Conservation (phyloP, 2,797 vertebrate genomes). For the Mergus octosetaceus region DNA sequence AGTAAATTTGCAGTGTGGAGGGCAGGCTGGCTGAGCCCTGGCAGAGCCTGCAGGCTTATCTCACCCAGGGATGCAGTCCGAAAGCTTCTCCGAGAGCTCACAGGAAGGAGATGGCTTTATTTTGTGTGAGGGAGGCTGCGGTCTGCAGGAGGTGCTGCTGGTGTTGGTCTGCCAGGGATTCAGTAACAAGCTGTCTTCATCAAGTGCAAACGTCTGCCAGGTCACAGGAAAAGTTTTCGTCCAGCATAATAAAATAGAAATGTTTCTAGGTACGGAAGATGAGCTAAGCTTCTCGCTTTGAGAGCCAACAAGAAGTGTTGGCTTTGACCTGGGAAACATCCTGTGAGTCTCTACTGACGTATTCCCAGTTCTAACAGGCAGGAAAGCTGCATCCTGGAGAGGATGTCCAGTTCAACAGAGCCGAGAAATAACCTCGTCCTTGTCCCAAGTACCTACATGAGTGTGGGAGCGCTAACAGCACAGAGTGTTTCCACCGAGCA, state of each 20-base stretch:
- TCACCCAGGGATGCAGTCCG: rapidly evolving
- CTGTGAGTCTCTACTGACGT: not conserved
- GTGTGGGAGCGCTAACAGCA: not conserved
- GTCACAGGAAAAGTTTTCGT: not conserved
- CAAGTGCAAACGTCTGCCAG: not conserved
- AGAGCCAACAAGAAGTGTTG: not conserved
- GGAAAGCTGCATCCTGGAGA: not conserved
- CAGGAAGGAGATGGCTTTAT: not conserved
- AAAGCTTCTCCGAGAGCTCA: not conserved
- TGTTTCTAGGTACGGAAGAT: not conserved
- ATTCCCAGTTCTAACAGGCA: not conserved
- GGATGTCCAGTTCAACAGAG: not conserved
- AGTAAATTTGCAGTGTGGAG: not conserved
- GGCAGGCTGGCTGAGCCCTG: not conserved
- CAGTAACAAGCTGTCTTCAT: not conserved
- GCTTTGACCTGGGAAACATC: not conserved
- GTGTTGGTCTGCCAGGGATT: not conserved
- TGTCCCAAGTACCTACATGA: not conserved
- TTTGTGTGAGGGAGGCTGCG: not conserved
- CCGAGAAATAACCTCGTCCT: not conserved
- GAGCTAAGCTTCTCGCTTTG: not conserved
- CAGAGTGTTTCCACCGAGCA: not conserved
- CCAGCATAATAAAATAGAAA: too few species aligned
- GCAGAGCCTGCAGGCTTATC: not conserved
- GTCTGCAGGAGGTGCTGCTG: not conserved